Evolutionary conservation across 2,113 vertebrate genomes (phyloP), one percentile per base, ranked within the genome.

Genomic region (Thamnophis sirtalis): DNA sequence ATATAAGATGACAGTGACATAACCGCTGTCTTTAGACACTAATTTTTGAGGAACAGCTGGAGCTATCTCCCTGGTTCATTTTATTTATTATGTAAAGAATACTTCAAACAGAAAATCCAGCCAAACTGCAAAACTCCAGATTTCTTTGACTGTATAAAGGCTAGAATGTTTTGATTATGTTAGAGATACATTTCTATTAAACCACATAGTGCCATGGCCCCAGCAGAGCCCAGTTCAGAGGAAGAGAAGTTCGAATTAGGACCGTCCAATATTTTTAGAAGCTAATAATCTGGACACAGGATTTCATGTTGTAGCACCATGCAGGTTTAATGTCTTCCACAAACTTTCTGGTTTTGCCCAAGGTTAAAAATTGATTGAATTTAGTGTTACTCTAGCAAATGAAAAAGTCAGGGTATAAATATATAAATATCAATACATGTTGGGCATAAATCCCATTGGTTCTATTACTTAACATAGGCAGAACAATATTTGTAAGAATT

Each of bases 1-100:
- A 98, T 94, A 98, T 97, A 98, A 96, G 98, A 98, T 98, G 96
- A 97, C 97, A 97, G 98, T 98, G 98, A 98, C 98, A 97, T 98
- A 98, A 98, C 98, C 98, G 98, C 98, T 98, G 98, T 98, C 98
- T 98, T 98, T 98, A 98, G 98, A 98, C 98, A 98, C 98, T 99
- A 98, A 98, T 98, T 98, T 98, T 93, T 0, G 60, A n/a, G 84
- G 17, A 8, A 48, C 50, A 86, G 43, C 19, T 89, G 85, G 94
- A 98, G 97, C 98, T 98, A 8, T 38, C 98, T 98, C 97, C 98
- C 98, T 98, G 98, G 99, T 99, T 99, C 98, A 98, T 98, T 98
- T 98, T 98, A 98, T 98, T 98, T 98, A 98, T 98, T 98, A 98
- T 98, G 98, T 98, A 98, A 98, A 98, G 97, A 98, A 98, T 93